A percentile compares a stretch with the other conserved stretches of the same genome.
Conservation (phyloP, 1,140 invertebrate species). For the Papilio aristodemus region DNA sequence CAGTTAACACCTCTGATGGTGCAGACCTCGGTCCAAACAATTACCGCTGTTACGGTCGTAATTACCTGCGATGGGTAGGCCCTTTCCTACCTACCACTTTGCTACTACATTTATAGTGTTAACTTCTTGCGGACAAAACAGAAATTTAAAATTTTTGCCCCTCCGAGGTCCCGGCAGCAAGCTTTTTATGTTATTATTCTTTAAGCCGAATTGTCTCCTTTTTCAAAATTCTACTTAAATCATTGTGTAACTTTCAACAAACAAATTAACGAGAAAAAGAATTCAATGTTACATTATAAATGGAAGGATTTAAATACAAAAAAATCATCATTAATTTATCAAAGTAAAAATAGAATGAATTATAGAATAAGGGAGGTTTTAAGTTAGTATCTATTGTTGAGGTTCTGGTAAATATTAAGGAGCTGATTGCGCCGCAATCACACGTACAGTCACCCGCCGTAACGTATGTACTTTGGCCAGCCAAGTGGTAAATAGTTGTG, state of each 20-base stretch:
- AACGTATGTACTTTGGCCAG: neutral
- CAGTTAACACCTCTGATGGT: slow-evolving; percentile 23
- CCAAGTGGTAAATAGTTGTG: slow-evolving; percentile 11
- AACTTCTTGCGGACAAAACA: neutral
- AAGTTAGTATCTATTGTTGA: neutral
- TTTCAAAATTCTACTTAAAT: too few relatives aligned
- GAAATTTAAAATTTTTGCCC: neutral
- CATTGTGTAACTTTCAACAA: too few relatives aligned
- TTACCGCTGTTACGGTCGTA: neutral
- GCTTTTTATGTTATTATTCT: too few relatives aligned
- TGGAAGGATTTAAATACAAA: neutral
- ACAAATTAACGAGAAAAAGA: too few relatives aligned
- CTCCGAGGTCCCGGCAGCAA: too few relatives aligned
- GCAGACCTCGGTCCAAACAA: slow-evolving; percentile 12
- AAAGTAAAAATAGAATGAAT: too few relatives aligned
- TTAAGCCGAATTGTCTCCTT: too few relatives aligned
- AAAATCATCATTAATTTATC: neutral
- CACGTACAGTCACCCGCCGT: neutral
- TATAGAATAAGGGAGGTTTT: too few relatives aligned
- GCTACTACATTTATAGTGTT: slow-evolving; percentile 5
- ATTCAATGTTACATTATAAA: neutral
- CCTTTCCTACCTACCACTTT: neutral
- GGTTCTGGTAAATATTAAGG: neutral
- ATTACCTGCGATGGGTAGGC: slow-evolving; percentile 6
- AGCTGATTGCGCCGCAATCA: neutral